Evolutionary conservation across 2,797 vertebrate genomes (phyloP).

Genomic region (Diplodus puntazzo): DNA sequence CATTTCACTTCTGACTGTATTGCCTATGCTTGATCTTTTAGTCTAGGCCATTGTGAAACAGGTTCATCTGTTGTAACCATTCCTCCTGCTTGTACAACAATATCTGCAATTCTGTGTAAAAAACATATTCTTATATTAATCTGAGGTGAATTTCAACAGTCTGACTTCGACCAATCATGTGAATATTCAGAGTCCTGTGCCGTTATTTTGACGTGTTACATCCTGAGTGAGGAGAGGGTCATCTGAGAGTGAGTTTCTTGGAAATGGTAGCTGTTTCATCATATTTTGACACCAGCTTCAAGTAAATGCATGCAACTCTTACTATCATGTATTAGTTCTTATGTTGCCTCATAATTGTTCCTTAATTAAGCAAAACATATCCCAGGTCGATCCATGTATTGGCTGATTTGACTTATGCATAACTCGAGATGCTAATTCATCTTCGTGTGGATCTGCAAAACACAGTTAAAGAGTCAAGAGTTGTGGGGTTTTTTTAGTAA

Average conservation of each 20-base stretch:
- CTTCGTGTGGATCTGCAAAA: conserved; percentile 18
- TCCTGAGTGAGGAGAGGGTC: background rate
- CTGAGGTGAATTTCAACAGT: no score
- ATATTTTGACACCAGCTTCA: no score
- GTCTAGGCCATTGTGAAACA: background rate
- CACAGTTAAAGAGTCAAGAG: conserved; percentile 39
- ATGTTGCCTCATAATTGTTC: background rate
- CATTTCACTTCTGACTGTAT: background rate
- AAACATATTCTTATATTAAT: no score
- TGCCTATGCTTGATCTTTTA: background rate
- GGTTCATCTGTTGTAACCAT: no score
- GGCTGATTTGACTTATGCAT: no score
- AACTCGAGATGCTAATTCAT: conserved; percentile 40
- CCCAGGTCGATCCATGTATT: no score
- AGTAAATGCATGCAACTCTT: background rate
- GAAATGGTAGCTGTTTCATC: no score
- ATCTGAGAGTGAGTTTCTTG: no score
- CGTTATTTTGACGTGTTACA: background rate
- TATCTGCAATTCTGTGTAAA: no score
- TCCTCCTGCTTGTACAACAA: no score
- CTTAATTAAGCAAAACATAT: background rate
- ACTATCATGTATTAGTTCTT: background rate
- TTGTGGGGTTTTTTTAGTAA: conserved; percentile 46
- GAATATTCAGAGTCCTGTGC: background rate
- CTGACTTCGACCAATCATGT: no score